Evolutionary conservation across 92 coral and sea anemone genomes (phyloP).

Genomic region (Paragorgia papillata): DNA sequence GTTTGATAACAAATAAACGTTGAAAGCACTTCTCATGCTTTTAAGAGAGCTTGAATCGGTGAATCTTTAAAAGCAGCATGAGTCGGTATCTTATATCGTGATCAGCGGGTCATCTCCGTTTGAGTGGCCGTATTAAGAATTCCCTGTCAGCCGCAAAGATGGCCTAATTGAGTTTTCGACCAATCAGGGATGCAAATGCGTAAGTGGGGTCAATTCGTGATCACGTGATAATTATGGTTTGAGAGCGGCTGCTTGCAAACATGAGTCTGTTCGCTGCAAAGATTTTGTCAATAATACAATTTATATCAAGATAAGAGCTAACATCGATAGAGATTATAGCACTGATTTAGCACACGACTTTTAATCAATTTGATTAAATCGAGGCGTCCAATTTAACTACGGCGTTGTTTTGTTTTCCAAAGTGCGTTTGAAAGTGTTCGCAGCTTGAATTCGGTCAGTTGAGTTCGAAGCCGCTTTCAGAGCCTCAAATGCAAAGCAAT

Average conservation of each 20-base stretch:
- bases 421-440: constrained; percentile 41
- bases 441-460: constrained; percentile 38
- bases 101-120: constrained; percentile 48
- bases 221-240: constrained; percentile 39
- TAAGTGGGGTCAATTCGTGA: constrained; percentile 43
- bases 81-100: constrained; percentile 48
- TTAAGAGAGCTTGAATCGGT: constrained; percentile 38
- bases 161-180: constrained; percentile 27
- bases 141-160: constrained; percentile 53
- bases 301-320: constrained; percentile 16
- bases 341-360: constrained; percentile 21
- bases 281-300: constrained; percentile 39
- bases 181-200: constrained; percentile 11
- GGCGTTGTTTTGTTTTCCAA: constrained; percentile 37
- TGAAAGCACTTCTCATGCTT: constrained; percentile 25
- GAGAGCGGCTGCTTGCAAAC: constrained; percentile 42
- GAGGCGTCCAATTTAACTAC: constrained; percentile 3
- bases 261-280: constrained; percentile 26
- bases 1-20: constrained; percentile 26
- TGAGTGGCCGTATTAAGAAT: constrained; percentile 48
- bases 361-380: constrained; percentile 13
- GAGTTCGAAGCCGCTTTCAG: constrained; percentile 16
- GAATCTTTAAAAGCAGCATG: constrained; percentile 44
- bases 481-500: constrained; percentile 3
- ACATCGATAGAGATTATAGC: constrained; percentile 23